Percentiles rank a stretch among this genome's conserved stretches.
Evolutionary conservation across 2,888 invertebrate species (phyloP).

Genomic region (Melitaea athalia): DNA sequence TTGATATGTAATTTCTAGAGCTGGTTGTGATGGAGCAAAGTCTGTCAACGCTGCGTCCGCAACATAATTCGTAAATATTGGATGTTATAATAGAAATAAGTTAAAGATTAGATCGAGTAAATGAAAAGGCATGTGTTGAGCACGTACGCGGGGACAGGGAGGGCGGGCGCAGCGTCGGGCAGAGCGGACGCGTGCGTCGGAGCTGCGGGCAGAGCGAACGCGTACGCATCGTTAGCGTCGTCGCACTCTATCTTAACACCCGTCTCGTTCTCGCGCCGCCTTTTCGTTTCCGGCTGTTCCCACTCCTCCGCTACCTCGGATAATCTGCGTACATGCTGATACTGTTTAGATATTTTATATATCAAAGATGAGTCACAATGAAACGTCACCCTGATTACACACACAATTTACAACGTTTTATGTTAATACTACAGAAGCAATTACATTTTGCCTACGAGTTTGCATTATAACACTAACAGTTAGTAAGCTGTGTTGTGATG

Average conservation of each 20-base stretch:
- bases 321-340: slow-evolving; percentile 61
- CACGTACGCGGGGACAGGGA: slow-evolving; percentile 44
- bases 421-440: slow-evolving; percentile 7
- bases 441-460: slow-evolving; percentile 5
- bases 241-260: slow-evolving; percentile 88
- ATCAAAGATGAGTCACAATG: slow-evolving; percentile 14
- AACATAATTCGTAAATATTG: background rate
- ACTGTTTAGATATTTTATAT: slow-evolving; percentile 37
- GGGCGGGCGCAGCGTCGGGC: slow-evolving; percentile 62
- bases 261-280: slow-evolving; percentile 82
- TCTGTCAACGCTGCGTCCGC: slow-evolving; percentile 21
- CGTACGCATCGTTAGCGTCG: slow-evolving; percentile 86
- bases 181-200: slow-evolving; percentile 51
- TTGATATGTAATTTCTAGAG: background rate
- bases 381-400: slow-evolving; percentile 7
- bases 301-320: slow-evolving; percentile 75
- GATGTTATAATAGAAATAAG: background rate
- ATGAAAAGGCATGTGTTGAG: background rate
- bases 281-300: slow-evolving; percentile 74
- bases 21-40: background rate
- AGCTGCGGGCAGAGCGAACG: slow-evolving; percentile 83
- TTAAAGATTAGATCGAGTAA: background rate
- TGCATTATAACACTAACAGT: background rate
- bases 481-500: background rate
- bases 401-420: slow-evolving; percentile 1